Evolutionary conservation across 2,888 invertebrate genomes (phyloP), one percentile per base, ranked within the genome.

Genomic region (Cerastis leucographa): DNA sequence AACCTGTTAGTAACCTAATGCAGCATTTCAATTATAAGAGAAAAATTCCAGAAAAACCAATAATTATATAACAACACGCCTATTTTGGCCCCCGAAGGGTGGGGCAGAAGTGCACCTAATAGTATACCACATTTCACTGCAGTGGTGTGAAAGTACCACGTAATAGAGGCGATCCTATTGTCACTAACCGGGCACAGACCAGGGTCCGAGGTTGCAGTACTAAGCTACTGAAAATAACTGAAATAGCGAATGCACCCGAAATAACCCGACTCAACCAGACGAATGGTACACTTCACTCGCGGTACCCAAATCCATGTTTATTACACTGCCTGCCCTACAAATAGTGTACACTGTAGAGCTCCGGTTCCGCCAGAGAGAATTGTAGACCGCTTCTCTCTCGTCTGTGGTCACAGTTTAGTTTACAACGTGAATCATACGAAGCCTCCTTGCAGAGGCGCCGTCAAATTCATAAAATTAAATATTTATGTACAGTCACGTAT

Each of bases 231-330:
- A 29, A 64, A 64, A 8, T 14, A 22, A 19, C 22, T 7, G 19
- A 61, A 65, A 65, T 68, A 74, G 49, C 76, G 68, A 83, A 83
- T 71, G 70, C 71, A 49, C 7, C n/a, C 61, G 14, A 67, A 62
- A 22, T 73, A 71, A 71, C 17, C 54, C 80, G 74, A 78, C 73
- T 62, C 70, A 65, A 71, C 74, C 69, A 77, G 85, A 85, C 75
- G 88, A 88, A 88, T 88, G 66, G 86, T 46, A 72, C 76, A 85
- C 87, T 86, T 85, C 85, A 84, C 69, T 79, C 76, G 56, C 83
- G 62, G 82, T 74, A 80, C 75, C 83, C 83, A 87, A 89, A 90
- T 89, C 89, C 89, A 82, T 88, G 88, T 89, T 89, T 89, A 90
- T 89, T 89, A 87, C 82, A 71, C 74, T 74, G 66, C 29, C 66